A percentile compares a stretch with the other conserved stretches of the same genome.
Conservation (phyloP, 2,113 vertebrate genomes). For the Pseudois nayaur region DNA sequence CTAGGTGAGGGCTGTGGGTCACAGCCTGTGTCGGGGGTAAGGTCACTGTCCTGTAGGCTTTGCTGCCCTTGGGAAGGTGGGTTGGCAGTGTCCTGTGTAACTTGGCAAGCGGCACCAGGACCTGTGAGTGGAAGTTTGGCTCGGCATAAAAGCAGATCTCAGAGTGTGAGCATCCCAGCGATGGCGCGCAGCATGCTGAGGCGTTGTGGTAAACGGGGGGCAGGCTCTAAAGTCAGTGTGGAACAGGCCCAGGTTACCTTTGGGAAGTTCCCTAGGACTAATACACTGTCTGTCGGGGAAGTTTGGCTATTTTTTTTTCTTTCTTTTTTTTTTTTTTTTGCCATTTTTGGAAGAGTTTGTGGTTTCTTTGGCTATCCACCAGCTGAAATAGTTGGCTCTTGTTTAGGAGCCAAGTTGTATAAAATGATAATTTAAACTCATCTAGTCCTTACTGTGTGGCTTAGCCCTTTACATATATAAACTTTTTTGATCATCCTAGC, state of each 20-base stretch:
- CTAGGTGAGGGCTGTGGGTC: fast-evolving
- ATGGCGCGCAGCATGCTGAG: fast-evolving
- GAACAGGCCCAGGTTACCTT: neutral
- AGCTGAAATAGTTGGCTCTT: neutral
- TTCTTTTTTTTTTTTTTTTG: neutral
- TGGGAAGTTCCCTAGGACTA: neutral
- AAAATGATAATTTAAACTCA: neutral
- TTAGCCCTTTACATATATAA: neutral
- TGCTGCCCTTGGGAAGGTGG: neutral
- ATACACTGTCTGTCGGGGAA: neutral
- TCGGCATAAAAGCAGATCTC: neutral
- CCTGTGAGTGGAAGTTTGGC: neutral
- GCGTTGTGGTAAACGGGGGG: fast-evolving
- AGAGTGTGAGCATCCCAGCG: neutral
- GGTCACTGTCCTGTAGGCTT: neutral
- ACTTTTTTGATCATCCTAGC: neutral
- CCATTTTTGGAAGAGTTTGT: neutral
- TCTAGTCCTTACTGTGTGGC: neutral
- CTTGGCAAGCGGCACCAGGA: neutral
- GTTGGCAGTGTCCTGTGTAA: neutral
- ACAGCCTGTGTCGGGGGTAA: neutral
- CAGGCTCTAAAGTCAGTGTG: too few species aligned
- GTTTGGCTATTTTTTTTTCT: neutral
- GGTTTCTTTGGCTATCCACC: neutral
- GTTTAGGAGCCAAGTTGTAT: neutral